phyloP scores from a whole-genome alignment of 2,888 invertebrate genomes.

The Drosophila cognata region DNA sequence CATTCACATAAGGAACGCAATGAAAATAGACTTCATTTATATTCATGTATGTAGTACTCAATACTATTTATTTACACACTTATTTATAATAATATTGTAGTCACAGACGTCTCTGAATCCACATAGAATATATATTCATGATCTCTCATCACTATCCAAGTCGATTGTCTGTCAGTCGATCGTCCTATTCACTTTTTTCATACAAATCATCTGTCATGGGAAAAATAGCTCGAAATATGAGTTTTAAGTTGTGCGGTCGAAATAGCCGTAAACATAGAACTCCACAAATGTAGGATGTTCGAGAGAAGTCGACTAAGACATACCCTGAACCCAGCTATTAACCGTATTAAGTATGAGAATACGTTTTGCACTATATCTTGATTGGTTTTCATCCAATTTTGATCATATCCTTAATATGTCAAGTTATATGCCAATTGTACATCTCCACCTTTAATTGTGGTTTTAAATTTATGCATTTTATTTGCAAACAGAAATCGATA shows the following conservation, averaged over 20 bases:
- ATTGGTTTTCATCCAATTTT: neutral
- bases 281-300: neutral
- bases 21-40: neutral
- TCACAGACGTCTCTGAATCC: neutral
- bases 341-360: too few relatives aligned
- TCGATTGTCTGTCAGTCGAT: neutral
- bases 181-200: too few relatives aligned
- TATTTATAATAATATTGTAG: neutral
- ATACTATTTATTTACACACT: neutral
- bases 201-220: neutral
- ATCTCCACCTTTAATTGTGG: neutral
- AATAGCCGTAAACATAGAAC: neutral
- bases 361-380: too few relatives aligned
- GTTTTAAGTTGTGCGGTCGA: neutral
- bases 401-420: neutral
- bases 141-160: neutral
- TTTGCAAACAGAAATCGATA: neutral
- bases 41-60: neutral
- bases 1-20: neutral
- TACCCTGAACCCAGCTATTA: neutral
- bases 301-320: neutral
- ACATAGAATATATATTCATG: neutral
- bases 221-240: neutral
- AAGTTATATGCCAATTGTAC: neutral
- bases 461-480: fast-evolving